Evolutionary conservation across 64 coral and sea anemone genomes (phyloP).

Genomic region (Pocillopora damicornis): DNA sequence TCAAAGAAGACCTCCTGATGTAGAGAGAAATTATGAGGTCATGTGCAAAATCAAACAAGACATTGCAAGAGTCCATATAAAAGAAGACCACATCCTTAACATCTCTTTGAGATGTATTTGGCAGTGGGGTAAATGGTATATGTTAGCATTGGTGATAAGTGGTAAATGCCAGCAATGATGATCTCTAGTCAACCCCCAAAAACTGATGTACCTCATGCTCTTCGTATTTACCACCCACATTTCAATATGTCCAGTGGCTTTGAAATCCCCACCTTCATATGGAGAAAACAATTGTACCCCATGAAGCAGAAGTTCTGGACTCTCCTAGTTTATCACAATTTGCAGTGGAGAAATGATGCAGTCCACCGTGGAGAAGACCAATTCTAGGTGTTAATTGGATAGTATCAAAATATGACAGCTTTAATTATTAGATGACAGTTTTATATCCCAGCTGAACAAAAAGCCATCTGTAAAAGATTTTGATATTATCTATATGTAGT

Average conservation of each 20-base stretch:
- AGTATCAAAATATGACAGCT: neutral
- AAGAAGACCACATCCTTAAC: too few species aligned
- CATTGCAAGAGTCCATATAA: too few species aligned
- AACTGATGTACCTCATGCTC: neutral
- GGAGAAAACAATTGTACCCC: conserved; percentile 5
- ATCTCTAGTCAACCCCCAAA: too few species aligned
- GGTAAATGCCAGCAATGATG: too few species aligned
- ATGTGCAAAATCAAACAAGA: too few species aligned
- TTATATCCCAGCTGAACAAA: conserved; percentile 6
- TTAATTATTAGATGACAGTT: neutral
- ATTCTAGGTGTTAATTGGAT: neutral
- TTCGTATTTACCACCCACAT: conserved; percentile 1
- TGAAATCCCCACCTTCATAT: conserved; percentile 12
- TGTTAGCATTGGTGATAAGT: too few species aligned
- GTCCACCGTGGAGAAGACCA: conserved; percentile 4
- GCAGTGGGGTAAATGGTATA: too few species aligned
- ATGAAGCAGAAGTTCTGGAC: conserved; percentile 6
- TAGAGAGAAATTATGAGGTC: too few species aligned
- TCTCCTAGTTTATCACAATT: neutral
- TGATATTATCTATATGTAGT: neutral
- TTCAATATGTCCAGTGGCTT: conserved; percentile 1
- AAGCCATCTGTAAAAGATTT: conserved; percentile 11
- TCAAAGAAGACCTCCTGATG: too few species aligned
- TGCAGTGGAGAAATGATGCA: conserved; percentile 5
- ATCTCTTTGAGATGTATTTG: too few species aligned